These are phyloP conservation scores for Lochmaea capreae DNA, from an alignment of 2,888 invertebrate species.

Conservation along the genomic window DNA sequence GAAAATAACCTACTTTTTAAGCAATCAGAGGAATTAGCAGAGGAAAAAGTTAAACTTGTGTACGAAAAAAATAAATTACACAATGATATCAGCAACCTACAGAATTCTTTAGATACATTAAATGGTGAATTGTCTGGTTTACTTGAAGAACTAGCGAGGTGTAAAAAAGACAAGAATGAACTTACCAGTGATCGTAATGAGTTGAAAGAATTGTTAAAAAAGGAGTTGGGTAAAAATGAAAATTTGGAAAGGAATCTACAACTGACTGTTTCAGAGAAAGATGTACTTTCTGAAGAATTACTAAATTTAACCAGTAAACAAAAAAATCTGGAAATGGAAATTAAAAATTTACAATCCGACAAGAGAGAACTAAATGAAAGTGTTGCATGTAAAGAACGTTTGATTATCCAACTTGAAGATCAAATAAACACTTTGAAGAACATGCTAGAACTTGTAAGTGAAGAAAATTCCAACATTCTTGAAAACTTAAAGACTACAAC, in stretches of 20 bases:
- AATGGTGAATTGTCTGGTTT: not conserved
- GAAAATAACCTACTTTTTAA: not conserved
- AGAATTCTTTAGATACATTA: not conserved
- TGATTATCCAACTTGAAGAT: not conserved
- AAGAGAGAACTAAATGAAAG: not conserved
- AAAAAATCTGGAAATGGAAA: not conserved
- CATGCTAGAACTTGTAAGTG: not conserved
- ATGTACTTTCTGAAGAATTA: not conserved
- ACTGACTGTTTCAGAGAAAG: not conserved
- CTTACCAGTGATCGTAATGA: not conserved
- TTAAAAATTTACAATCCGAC: not conserved
- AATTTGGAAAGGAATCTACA: not conserved
- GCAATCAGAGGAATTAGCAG: not conserved
- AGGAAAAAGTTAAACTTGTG: not conserved
- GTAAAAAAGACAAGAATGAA: not conserved
- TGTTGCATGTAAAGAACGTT: not conserved
- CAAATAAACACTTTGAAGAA: not conserved
- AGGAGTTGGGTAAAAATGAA: not conserved
- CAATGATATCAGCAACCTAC: not conserved
- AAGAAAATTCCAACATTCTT: constrained; percentile 5
- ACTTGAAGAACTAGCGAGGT: not conserved
- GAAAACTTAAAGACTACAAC: not conserved
- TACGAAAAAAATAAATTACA: not conserved
- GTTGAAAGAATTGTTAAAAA: not conserved
- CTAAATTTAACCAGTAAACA: not conserved